phyloP scores from a whole-genome alignment of 2,797 vertebrate species.

The Octomys mimax region DNA sequence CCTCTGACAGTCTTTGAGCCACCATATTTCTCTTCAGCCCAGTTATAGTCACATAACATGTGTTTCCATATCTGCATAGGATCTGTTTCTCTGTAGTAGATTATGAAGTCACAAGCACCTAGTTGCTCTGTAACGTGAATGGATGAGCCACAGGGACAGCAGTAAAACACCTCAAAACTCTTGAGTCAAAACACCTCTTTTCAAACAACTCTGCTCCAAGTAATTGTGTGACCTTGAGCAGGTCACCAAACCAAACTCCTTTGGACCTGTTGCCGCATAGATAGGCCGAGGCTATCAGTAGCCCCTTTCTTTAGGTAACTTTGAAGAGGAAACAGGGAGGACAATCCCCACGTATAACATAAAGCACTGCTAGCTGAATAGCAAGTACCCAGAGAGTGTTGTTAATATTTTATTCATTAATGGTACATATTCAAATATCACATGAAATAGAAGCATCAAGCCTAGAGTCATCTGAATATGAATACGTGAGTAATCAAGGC shows the following conservation, averaged over 20 bases:
- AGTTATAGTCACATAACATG: background rate
- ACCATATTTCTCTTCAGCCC: background rate
- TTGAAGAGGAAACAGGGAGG: background rate
- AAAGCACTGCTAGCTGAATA: background rate
- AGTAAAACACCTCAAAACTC: background rate
- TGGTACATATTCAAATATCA: background rate
- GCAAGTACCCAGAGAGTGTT: background rate
- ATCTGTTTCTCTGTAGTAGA: background rate
- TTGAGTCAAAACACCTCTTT: background rate
- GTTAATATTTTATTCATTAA: background rate
- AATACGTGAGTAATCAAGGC: background rate
- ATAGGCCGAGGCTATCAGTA: background rate
- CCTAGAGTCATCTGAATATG: background rate
- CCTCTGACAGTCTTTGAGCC: background rate
- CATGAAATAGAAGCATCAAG: background rate
- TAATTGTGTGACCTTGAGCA: background rate
- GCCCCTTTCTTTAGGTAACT: background rate
- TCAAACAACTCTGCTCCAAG: background rate
- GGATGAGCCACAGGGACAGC: background rate
- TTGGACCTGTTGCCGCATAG: background rate
- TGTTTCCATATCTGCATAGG: background rate
- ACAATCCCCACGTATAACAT: background rate
- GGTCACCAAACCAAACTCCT: background rate
- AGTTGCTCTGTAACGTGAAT: background rate
- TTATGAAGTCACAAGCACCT: background rate